Percentiles rank a stretch among this genome's conserved stretches.
These are phyloP conservation scores for Dipodomys merriami DNA, from an alignment of 2,113 vertebrate species.

Conservation along the genomic window DNA sequence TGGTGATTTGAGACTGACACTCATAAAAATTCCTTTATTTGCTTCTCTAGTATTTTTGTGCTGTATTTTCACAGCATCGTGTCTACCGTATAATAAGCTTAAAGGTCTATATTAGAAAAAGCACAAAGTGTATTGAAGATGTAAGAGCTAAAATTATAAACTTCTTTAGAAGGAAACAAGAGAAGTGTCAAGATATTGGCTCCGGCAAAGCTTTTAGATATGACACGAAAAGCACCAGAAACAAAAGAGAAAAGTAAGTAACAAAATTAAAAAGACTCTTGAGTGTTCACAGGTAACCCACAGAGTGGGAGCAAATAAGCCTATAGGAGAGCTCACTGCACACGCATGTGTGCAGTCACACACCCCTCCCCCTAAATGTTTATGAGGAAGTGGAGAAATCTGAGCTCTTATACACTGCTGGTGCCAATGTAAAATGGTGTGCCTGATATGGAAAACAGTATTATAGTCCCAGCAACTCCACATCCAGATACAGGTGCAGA, in stretches of 20 bases:
- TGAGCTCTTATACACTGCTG: background rate
- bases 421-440: background rate
- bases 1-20: background rate
- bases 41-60: background rate
- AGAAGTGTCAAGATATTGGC: background rate
- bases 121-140: background rate
- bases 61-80: background rate
- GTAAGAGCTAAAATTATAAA: conserved; percentile 35
- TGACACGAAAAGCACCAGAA: background rate
- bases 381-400: background rate
- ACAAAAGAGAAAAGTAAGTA: background rate
- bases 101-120: conserved; percentile 19
- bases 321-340: too few species aligned
- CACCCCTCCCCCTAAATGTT: too few species aligned
- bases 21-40: background rate
- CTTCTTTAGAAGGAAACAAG: background rate
- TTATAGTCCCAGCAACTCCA: background rate
- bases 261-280: background rate
- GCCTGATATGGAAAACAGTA: background rate
- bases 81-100: background rate
- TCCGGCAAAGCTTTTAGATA: background rate
- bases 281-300: background rate
- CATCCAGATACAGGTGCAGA: background rate
- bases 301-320: background rate
- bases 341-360: background rate